Base-by-base conservation (phyloP, 2,888 invertebrate genomes). In the Clepsis dumicolana region DNA sequence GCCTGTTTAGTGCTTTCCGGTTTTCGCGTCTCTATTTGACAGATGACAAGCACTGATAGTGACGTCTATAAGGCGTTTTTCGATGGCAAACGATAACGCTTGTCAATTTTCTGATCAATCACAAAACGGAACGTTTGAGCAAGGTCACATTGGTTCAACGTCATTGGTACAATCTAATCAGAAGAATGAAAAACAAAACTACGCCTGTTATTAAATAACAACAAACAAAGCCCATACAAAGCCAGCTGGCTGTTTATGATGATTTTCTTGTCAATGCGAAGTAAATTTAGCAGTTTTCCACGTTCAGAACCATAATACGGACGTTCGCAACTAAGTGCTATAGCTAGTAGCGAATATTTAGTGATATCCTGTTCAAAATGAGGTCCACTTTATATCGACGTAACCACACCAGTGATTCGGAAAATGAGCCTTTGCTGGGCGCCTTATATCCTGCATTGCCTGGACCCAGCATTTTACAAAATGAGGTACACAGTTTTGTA, bases 361-460 rank as follows among this genome's bases (percentile, higher is more conserved):
- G 8, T 35, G 12, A 38, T 68, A 72, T 64, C 74, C 74, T 73
- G 70, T 77, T 70, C 75, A 87, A 75, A 80, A 92, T 92, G 93
- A 84, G 87, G 70, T 85, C 88, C 65, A 81, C 83, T 35, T 65
- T 89, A 41, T 88, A 76, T 65, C 82, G 90, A 71, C 80, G 82
- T 63, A 69, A 74, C 62, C 72, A 76, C 27, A 79, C 78, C 53
- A 84, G 80, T 67, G 80, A 83, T 63, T 71, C 81, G 1, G 91
- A 91, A 72, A 82, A 80, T 7, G 88, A 90, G 73, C 91, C 91
- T 0, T 80, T 92, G 57, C 70, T 92, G 63, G 76, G 87, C 21
- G 84, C 88, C 12, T 78, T 85, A 44, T 44, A 44, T 71, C 84
- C 87, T 12, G 80, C 71, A 62, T 32, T 76, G 16, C 70, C 72